These are phyloP conservation scores for Gymnobelideus leadbeateri DNA, from an alignment of 2,113 vertebrate species.

Conservation along the genomic window DNA sequence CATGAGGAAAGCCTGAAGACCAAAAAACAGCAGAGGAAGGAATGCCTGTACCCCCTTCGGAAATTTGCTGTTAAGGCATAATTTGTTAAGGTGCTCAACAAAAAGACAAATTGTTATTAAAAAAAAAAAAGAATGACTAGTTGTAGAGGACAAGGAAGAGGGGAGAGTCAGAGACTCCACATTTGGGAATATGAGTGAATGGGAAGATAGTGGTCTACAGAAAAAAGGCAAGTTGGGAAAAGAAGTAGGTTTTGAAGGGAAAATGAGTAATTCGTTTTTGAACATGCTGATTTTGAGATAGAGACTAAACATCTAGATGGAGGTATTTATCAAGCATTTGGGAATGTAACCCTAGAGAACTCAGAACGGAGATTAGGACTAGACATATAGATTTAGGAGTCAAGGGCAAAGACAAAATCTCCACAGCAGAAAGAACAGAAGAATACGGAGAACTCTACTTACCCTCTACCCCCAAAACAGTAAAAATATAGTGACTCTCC, in stretches of 20 bases:
- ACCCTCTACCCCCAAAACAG: not conserved
- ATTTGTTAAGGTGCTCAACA: too few relatives aligned
- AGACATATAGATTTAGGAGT: not conserved
- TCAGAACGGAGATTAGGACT: not conserved
- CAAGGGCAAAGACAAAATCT: not conserved
- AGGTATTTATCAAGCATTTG: not conserved
- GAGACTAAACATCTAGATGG: not conserved
- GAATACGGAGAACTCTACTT: not conserved
- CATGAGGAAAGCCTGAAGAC: too few relatives aligned
- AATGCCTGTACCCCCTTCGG: too few relatives aligned
- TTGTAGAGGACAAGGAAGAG: not conserved
- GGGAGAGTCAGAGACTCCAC: not conserved
- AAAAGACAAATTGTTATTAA: too few relatives aligned
- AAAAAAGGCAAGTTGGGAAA: not conserved
- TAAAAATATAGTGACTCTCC: not conserved
- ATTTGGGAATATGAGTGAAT: not conserved
- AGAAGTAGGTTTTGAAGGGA: not conserved
- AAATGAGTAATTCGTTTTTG: not conserved
- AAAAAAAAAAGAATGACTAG: too few relatives aligned
- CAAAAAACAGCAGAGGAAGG: too few relatives aligned
- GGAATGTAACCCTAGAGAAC: not conserved
- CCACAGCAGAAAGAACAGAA: not conserved
- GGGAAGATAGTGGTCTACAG: not conserved
- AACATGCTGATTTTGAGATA: not conserved
- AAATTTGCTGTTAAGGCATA: too few relatives aligned